Percentiles rank a stretch among this genome's conserved stretches.
phyloP scores from a whole-genome alignment of 2,113 vertebrate species.

The Capreolus pygargus region DNA sequence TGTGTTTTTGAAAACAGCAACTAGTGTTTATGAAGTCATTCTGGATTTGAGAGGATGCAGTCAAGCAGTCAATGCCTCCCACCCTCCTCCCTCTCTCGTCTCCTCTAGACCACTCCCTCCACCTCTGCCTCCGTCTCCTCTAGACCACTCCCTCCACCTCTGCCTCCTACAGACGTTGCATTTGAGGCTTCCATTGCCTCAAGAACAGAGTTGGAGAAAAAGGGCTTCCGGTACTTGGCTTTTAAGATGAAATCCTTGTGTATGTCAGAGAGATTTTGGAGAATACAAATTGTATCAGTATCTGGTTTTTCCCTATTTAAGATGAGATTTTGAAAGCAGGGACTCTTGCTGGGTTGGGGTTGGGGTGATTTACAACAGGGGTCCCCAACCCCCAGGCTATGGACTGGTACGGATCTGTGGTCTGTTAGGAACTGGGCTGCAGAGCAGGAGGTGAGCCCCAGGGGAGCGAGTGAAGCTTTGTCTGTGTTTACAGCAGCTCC shows the following conservation, averaged over 20 bases:
- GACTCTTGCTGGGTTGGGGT: not conserved
- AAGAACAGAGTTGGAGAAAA: not conserved
- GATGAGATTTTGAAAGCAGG: not conserved
- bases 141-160: not conserved
- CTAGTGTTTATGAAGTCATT: constrained; percentile 56
- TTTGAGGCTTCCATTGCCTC: not conserved
- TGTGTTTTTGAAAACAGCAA: constrained; percentile 30
- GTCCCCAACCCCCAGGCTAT: not conserved
- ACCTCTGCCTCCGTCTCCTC: not conserved
- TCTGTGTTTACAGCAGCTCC: not conserved
- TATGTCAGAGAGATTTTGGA: not conserved
- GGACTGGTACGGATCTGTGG: not conserved
- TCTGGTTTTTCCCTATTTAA: not conserved
- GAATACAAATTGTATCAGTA: not conserved
- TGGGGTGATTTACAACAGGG: not conserved
- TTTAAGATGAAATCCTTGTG: not conserved
- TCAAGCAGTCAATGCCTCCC: not conserved
- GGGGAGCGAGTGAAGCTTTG: not conserved
- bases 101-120: not conserved
- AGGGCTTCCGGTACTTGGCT: not conserved
- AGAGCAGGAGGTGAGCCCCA: not conserved
- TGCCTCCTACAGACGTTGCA: not conserved
- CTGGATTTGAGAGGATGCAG: not conserved
- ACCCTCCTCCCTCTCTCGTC: not conserved
- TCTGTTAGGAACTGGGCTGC: not conserved